Conservation (phyloP, 2,797 vertebrate genomes). For the Pitangus sulphuratus region DNA sequence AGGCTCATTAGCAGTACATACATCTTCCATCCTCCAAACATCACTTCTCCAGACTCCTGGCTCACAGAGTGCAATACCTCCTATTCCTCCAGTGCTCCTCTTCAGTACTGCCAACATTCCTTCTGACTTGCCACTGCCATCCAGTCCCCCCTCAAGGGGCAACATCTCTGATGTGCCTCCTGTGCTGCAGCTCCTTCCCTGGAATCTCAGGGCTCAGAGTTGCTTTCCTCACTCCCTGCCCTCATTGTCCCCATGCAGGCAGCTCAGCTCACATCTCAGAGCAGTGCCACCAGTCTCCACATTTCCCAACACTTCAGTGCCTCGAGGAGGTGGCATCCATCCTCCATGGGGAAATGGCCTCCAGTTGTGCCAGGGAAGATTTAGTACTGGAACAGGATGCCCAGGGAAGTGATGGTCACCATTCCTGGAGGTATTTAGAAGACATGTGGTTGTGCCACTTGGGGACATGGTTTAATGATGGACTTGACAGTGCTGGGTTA, state of each 20-base stretch:
- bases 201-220: not conserved
- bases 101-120: not conserved
- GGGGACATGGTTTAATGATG: not conserved
- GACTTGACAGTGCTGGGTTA: not conserved
- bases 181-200: not conserved
- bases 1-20: fast-evolving
- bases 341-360: not conserved
- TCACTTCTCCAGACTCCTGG: fast-evolving
- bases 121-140: not conserved
- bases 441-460: not conserved
- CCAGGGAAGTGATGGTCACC: not conserved
- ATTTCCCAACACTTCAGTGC: fast-evolving
- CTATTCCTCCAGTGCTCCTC: not conserved
- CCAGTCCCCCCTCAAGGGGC: not conserved
- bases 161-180: not conserved
- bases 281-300: fast-evolving
- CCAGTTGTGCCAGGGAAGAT: not conserved
- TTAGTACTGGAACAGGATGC: not conserved
- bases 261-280: not conserved
- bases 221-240: fast-evolving
- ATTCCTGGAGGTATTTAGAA: not conserved
- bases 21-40: not conserved
- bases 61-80: not conserved
- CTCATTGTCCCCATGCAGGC: fast-evolving
- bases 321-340: not conserved